Evolutionary conservation across 2,113 vertebrate genomes (phyloP), one percentile per base, ranked within the genome.

Genomic region (Canis aureus): DNA sequence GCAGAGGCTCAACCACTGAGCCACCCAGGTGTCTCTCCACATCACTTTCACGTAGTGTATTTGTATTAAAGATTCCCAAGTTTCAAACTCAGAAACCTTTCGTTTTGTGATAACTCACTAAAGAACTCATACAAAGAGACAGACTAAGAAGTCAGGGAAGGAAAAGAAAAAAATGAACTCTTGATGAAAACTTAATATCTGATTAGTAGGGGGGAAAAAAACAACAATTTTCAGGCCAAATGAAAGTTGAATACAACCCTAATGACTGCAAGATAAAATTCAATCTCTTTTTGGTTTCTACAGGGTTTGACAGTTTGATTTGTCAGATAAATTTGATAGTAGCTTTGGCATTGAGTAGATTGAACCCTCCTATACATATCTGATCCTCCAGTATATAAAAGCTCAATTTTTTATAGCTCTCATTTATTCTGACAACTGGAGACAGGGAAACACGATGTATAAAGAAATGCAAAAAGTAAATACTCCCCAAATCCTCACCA

Each of bases 381-480:
- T 38, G 84, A 74, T 59, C 76, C 49, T 93, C 32, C 51, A 29
- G 35, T 51, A 80, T 86, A 71, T 32, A 92, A 92, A 80, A 92
- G 35, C 27, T 81, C 25, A 64, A 64, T 1, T 13, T 67, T 79
- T 73, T 43, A 74, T n/a, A 87, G 32, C 51, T 87, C 55, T 92
- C 87, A 73, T 88, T 92, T 73, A 64, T 66, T 32, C 73, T 38
- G 43, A 87, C 62, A 87, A 86, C 32, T 53, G 86, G 86, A 87
- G 73, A 87, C 51, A 86, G 49, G 59, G 53, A 43, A 69, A 5
- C 9, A 74, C 43, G 67, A 55, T 22, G 25, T 71, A 73, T 87
- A 55, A 80, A 95, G 35, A 91, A 51, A 87, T 49, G 32, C 19
- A 73, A 74, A 80, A 88, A 43, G 25, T 73, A 64, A 81, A 62